These are phyloP conservation scores for Montipora cactus DNA, from an alignment of 64 coral and sea anemone species.

Conservation along the genomic window DNA sequence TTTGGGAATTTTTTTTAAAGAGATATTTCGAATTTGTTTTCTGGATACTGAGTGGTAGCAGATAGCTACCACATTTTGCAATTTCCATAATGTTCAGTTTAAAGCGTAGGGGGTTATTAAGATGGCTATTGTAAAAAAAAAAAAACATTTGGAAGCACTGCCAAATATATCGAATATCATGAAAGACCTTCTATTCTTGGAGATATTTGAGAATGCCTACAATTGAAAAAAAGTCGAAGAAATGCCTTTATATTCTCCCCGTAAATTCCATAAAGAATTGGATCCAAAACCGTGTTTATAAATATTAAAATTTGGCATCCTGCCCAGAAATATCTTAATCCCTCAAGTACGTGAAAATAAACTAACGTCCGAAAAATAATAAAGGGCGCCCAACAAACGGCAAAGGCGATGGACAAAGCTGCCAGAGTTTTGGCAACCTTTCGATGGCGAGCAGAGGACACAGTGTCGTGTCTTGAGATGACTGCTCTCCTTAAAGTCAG, in stretches of 20 bases:
- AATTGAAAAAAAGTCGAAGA: no score
- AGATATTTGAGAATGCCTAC: no score
- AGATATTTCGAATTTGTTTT: no score
- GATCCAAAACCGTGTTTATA: constrained; percentile 31
- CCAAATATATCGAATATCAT: no score
- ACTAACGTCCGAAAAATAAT: constrained; percentile 30
- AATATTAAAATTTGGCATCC: constrained; percentile 39
- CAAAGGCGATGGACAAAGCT: constrained; percentile 38
- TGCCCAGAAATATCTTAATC: constrained; percentile 8
- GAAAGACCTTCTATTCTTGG: no score
- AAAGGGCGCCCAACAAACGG: constrained; percentile 44
- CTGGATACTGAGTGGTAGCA: no score
- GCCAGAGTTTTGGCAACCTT: constrained; percentile 49
- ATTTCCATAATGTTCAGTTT: no score
- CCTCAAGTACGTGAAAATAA: constrained; percentile 39
- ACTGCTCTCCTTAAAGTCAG: constrained; percentile 25
- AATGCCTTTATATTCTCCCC: not conserved
- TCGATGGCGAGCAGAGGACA: not conserved
- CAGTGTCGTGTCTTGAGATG: not conserved
- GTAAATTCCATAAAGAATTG: constrained; percentile 58
- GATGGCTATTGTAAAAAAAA: no score
- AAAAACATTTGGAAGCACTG: no score
- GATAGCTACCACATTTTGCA: no score
- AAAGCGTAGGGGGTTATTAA: no score
- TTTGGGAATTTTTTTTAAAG: no score